These are phyloP conservation scores for Gandaritis pyraliata DNA, from an alignment of 2,888 invertebrate genomes.

Conservation along the genomic window DNA sequence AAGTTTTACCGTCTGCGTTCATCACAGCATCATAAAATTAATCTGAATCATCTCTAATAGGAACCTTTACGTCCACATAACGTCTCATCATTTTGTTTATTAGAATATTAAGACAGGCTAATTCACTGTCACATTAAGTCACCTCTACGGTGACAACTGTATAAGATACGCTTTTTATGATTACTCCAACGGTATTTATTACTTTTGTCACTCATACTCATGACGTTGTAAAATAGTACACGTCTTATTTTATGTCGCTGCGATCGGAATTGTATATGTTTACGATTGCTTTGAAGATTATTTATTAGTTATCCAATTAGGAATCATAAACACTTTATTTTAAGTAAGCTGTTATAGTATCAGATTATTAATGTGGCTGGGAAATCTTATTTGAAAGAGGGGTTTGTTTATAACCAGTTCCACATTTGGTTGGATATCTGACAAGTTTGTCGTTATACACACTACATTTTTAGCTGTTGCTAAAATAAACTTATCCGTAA, in stretches of 20 bases:
- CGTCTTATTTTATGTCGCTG: slow-evolving; percentile 58
- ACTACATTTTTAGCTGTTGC: background rate
- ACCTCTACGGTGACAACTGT: slow-evolving; percentile 65
- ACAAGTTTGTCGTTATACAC: background rate
- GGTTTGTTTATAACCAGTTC: slow-evolving; percentile 19
- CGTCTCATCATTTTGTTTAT: slow-evolving; percentile 65
- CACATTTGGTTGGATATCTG: background rate
- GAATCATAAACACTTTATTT: slow-evolving; percentile 50
- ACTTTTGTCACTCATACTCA: slow-evolving; percentile 65
- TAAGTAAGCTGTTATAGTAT: slow-evolving; percentile 42
- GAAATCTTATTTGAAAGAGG: slow-evolving; percentile 30
- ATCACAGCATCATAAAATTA: slow-evolving; percentile 34
- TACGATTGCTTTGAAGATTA: slow-evolving; percentile 59
- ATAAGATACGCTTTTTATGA: slow-evolving; percentile 73
- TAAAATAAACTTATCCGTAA: background rate
- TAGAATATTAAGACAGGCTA: slow-evolving; percentile 65
- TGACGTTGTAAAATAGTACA: slow-evolving; percentile 63
- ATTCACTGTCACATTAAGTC: slow-evolving; percentile 70
- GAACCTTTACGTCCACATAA: slow-evolving; percentile 48
- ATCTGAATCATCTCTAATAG: slow-evolving; percentile 45
- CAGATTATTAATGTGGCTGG: slow-evolving; percentile 37
- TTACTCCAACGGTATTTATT: slow-evolving; percentile 70
- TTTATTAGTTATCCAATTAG: slow-evolving; percentile 51
- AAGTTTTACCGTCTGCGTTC: slow-evolving; percentile 30
- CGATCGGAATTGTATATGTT: slow-evolving; percentile 55